Base-by-base conservation (phyloP, 2,888 invertebrate genomes). In the Pandemis cinnamomeana region DNA sequence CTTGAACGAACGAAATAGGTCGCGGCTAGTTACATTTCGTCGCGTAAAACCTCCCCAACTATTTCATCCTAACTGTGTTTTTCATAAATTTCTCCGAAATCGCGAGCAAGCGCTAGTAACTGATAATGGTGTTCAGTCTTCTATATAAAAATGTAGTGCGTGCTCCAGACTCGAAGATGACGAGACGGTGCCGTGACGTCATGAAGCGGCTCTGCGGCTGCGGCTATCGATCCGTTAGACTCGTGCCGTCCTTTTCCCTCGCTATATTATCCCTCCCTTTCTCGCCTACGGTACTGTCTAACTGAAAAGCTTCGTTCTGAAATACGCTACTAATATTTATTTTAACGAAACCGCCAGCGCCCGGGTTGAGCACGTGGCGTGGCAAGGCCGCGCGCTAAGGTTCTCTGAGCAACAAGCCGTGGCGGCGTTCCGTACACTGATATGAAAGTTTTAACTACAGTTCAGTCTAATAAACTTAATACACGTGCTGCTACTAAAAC, bases 321-420 rank as follows among this genome's bases (percentile, higher is more conserved):
- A 91, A 91, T 91, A 93, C 92, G 93, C 89, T 92, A 92, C 92
- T 93, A 92, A 93, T 94, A 93, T 93, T 93, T 93, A 93, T 94
- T 93, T 93, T 92, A 93, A 93, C 92, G 89, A 91, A 90, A 85
- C 87, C 88, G 87, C 87, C 89, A 86, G 87, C 88, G 87, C 87
- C 89, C 86, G 87, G 87, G 85, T 83, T 76, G 86, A 88, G 84
- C 93, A 93, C 94, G 93, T 92, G 93, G 90, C 84, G 83, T 78
- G 80, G 78, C 72, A 80, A 78, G 75, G 78, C 81, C 77, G 82
- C 76, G 79, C 80, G 80, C 78, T 71, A 55, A 66, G 66, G 48
- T 72, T 72, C 27, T 27, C 27, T 55, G 68, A 46, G 42, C 68
- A 44, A 60, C 41, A 67, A 66, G 58, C 46, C 60, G 53, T 27